Evolutionary conservation across 2,888 invertebrate species (phyloP).

Genomic region (Acanthosepion lycidas): DNA sequence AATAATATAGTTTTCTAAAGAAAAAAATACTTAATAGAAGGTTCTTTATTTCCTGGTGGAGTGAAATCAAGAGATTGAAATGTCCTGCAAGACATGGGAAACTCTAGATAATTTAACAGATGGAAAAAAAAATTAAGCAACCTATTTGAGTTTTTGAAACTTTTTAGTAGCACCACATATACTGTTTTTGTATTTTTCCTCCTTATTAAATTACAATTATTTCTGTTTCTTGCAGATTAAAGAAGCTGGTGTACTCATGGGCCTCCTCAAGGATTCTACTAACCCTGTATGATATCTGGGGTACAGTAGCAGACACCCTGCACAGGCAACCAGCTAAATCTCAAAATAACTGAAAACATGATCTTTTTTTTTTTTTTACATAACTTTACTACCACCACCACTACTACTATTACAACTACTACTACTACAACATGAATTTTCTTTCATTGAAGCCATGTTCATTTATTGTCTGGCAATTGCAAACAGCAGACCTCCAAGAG

Average conservation of each 20-base stretch:
- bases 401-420: neutral
- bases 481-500: neutral
- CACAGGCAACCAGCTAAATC: neutral
- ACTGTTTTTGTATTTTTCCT: neutral
- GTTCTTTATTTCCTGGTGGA: too few species aligned
- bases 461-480: neutral
- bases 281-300: neutral
- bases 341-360: neutral
- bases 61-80: too few species aligned
- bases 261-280: constrained; percentile 60
- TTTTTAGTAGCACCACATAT: too few species aligned
- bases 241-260: constrained; percentile 67
- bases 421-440: neutral
- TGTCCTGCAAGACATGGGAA: too few species aligned
- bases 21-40: too few species aligned
- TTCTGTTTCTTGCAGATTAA: constrained; percentile 61
- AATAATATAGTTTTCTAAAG: too few species aligned
- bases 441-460: neutral
- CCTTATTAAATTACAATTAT: neutral
- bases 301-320: neutral
- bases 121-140: too few species aligned
- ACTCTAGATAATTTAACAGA: too few species aligned
- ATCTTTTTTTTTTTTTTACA: neutral
- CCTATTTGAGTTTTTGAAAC: too few species aligned
- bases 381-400: neutral